A percentile compares a stretch with the other conserved stretches of the same genome.
These are phyloP conservation scores for Leptinotarsa undecemlineata DNA, from an alignment of 1,140 invertebrate genomes.

Conservation along the genomic window DNA sequence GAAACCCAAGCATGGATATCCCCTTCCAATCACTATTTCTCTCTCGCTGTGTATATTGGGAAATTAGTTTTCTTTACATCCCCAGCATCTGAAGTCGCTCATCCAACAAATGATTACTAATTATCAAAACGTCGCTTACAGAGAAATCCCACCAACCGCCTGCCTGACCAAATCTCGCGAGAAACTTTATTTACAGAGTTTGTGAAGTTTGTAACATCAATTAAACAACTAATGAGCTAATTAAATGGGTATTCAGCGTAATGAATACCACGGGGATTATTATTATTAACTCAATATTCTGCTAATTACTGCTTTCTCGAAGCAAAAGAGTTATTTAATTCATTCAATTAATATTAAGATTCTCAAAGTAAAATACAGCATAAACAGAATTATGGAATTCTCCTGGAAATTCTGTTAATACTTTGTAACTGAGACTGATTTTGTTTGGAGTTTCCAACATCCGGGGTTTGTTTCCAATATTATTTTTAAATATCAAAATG, in stretches of 20 bases:
- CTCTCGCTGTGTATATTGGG: no score
- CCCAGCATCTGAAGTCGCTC: background rate
- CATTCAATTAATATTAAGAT: conserved; percentile 46
- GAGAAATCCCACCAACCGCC: background rate
- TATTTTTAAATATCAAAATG: no score
- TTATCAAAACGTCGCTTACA: conserved; percentile 17
- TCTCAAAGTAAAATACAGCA: conserved; percentile 34
- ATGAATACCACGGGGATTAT: conserved; percentile 56
- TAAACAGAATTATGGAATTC: conserved; percentile 24
- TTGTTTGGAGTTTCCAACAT: background rate
- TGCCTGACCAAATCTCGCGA: conserved; percentile 14
- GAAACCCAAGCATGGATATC: no score
- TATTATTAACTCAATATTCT: conserved; percentile 55
- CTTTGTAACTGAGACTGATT: conserved; percentile 5
- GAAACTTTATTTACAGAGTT: conserved; percentile 49
- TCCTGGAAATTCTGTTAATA: conserved; percentile 14
- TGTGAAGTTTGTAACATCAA: conserved; percentile 54
- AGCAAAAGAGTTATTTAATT: conserved; percentile 49
- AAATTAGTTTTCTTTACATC: background rate
- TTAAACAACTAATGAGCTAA: conserved; percentile 58
- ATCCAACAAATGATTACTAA: conserved; percentile 17
- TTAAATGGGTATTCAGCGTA: conserved; percentile 56
- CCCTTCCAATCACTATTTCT: no score
- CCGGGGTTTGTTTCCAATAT: no score
- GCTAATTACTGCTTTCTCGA: conserved; percentile 51